Evolutionary conservation across 2,797 vertebrate species (phyloP).

Genomic region (Otus scops): DNA sequence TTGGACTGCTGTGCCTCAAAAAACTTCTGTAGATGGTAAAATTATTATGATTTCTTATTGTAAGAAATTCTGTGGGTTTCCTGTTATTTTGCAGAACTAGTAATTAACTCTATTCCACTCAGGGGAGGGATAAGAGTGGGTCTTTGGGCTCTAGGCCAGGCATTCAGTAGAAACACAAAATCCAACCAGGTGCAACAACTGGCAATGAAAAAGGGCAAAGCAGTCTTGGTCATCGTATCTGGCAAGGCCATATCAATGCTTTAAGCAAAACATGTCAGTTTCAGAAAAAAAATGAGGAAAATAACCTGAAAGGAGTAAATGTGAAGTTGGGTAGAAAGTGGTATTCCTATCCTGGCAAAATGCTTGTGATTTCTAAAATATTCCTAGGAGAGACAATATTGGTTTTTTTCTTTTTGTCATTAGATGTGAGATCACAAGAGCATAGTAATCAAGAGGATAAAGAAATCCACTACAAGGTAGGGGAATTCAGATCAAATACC

Average conservation of each 20-base stretch:
- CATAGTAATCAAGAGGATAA: not conserved
- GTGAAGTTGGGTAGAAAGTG: not conserved
- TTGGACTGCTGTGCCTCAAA: not conserved
- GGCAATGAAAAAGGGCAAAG: not conserved
- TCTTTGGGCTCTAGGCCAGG: not conserved
- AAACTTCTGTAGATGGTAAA: not conserved
- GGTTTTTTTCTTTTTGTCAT: not conserved
- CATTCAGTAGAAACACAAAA: not conserved
- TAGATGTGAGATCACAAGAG: not conserved
- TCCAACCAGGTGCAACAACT: not conserved
- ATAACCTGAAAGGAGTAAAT: not conserved
- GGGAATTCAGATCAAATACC: not conserved
- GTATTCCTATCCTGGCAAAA: not conserved
- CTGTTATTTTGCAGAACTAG: conserved; percentile 36
- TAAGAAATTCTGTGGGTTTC: conserved; percentile 46
- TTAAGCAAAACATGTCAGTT: not conserved
- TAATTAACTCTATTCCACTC: conserved; percentile 38
- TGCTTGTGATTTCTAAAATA: not conserved
- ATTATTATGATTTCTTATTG: conserved; percentile 47
- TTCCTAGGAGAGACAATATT: not conserved
- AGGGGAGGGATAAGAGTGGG: not conserved
- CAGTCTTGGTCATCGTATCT: not conserved
- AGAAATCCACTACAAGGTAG: not conserved
- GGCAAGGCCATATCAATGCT: not conserved
- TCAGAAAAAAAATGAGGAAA: not conserved